phyloP scores from a whole-genome alignment of 2,888 invertebrate genomes.

The Capitulum mitella region DNA sequence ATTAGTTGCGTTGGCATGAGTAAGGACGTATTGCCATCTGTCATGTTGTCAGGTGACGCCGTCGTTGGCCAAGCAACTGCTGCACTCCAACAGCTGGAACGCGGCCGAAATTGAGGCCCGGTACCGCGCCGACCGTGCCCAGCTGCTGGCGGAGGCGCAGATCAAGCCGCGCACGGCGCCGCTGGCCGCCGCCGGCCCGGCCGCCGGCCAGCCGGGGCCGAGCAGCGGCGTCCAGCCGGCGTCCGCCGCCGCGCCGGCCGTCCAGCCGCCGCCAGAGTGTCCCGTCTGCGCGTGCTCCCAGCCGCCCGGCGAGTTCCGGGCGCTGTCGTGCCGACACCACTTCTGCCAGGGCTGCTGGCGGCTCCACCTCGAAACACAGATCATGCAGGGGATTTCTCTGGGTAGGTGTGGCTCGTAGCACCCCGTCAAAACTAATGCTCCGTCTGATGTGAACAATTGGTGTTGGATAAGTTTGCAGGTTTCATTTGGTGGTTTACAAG shows the following conservation, averaged over 20 bases:
- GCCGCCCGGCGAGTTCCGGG: slow-evolving; percentile 62
- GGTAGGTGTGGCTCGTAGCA: no score
- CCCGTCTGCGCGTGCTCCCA: slow-evolving; percentile 43
- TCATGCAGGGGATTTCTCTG: slow-evolving; percentile 71
- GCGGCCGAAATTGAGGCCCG: slow-evolving; percentile 70
- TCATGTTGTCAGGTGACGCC: slow-evolving; percentile 68
- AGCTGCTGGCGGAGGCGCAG: slow-evolving; percentile 45
- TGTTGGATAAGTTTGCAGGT: no score
- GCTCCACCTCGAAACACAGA: slow-evolving; percentile 92
- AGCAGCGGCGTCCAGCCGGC: slow-evolving; percentile 36
- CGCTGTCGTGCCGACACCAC: slow-evolving; percentile 79
- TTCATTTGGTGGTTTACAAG: no score
- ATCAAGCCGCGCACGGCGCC: slow-evolving; percentile 39
- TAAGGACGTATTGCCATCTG: no score
- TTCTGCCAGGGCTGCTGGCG: slow-evolving; percentile 97
- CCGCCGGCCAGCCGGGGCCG: slow-evolving; percentile 27
- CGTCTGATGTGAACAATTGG: no score
- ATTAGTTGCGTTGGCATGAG: no score
- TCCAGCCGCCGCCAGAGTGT: slow-evolving; percentile 21
- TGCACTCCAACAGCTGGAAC: slow-evolving; percentile 86
- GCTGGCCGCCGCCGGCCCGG: slow-evolving; percentile 25
- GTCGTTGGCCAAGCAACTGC: slow-evolving; percentile 83
- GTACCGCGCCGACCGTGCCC: slow-evolving; percentile 59
- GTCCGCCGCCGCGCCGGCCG: slow-evolving; percentile 29
- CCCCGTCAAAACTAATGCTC: no score